phyloP scores from a whole-genome alignment of 1,140 invertebrate genomes.

The Goniozus legneri region DNA sequence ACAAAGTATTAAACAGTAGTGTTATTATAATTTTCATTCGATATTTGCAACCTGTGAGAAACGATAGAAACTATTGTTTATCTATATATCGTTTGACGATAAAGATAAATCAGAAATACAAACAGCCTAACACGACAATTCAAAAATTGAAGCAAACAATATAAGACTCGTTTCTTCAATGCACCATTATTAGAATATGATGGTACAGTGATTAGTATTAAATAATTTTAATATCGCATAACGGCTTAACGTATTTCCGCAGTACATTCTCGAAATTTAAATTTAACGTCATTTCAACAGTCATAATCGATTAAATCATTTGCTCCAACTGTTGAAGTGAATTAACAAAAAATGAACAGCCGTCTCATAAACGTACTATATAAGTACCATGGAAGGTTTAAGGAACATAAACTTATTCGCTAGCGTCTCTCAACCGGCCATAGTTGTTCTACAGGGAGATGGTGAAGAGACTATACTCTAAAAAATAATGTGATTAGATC shows the following conservation, averaged over 20 bases:
- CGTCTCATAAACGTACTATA: conserved; percentile 21
- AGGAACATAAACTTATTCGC: conserved; percentile 20
- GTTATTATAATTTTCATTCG: not conserved
- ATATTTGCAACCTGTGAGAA: not conserved
- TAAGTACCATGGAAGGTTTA: conserved; percentile 22
- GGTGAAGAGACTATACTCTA: conserved; percentile 22
- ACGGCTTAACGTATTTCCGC: too few relatives aligned
- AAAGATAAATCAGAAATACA: too few relatives aligned
- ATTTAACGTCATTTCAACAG: conserved; percentile 6
- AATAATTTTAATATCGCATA: not conserved
- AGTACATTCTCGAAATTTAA: too few relatives aligned
- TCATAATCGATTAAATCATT: conserved; percentile 13
- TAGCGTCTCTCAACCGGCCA: conserved; percentile 30
- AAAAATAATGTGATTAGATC: conserved; percentile 17
- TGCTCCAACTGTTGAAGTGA: conserved; percentile 19
- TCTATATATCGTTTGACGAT: too few relatives aligned
- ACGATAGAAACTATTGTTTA: too few relatives aligned
- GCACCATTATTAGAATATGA: not conserved
- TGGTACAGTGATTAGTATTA: not conserved
- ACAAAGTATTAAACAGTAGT: not conserved
- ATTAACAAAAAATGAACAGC: conserved; percentile 20
- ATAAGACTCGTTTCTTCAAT: not conserved
- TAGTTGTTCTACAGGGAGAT: conserved; percentile 25
- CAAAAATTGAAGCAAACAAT: not conserved
- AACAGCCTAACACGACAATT: not conserved